Evolutionary conservation across 2,797 vertebrate genomes (phyloP).

Genomic region (Mico argentatus): DNA sequence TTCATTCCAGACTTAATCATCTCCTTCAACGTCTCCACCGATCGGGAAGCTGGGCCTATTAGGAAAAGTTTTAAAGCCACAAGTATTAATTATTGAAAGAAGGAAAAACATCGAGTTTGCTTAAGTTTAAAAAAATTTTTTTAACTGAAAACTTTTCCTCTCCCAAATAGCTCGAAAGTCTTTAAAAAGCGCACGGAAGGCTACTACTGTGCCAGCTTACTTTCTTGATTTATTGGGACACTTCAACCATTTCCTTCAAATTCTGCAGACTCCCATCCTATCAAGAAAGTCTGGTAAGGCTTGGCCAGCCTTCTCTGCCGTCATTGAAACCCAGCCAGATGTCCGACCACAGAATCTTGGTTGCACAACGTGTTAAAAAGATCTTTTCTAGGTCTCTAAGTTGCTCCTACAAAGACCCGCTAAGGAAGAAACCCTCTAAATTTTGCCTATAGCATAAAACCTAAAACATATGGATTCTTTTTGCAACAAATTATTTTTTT

Average conservation of each 20-base stretch:
- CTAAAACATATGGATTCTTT: not conserved
- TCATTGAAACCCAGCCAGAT: not conserved
- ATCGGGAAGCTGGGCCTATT: constrained; percentile 94
- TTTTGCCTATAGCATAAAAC: not conserved
- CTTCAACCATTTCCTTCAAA: not conserved
- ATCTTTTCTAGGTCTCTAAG: not conserved
- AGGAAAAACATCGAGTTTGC: not conserved
- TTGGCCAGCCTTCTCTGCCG: not conserved
- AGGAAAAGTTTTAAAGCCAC: not conserved
- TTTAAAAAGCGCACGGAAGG: not conserved
- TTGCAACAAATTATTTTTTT: too few relatives aligned
- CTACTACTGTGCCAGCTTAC: not conserved
- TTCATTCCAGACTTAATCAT: constrained; percentile 99
- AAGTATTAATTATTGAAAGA: not conserved
- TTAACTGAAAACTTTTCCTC: not conserved
- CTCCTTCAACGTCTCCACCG: constrained; percentile 93
- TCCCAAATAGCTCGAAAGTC: not conserved
- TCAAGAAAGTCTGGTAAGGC: not conserved
- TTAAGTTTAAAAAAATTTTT: not conserved
- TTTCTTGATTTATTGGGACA: not conserved
- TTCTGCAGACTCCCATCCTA: not conserved
- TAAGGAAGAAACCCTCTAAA: not conserved
- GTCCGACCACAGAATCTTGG: not conserved
- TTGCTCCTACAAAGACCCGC: not conserved
- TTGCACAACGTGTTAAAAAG: not conserved